A percentile compares a stretch with the other conserved stretches of the same genome.
Conservation (phyloP, 2,888 invertebrate species). For the Philopedon plagiatum region DNA sequence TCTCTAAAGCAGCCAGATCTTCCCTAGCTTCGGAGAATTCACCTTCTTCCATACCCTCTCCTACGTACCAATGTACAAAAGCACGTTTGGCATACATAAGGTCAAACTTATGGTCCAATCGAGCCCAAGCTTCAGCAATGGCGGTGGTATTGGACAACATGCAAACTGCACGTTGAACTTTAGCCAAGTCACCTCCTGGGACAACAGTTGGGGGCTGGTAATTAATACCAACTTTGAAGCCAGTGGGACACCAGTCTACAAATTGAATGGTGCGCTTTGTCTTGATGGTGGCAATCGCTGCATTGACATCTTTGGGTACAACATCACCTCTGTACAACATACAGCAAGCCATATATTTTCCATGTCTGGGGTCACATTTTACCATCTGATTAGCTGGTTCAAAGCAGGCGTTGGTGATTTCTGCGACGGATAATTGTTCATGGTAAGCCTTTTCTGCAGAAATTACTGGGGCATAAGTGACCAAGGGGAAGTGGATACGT, state of each 20-base stretch:
- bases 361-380: conserved; percentile 93
- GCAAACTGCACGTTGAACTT: conserved; percentile 97
- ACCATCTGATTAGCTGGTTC: conserved; percentile 98
- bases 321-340: conserved; percentile 83
- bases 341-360: conserved; percentile 96
- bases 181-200: conserved; percentile 95
- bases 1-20: conserved; percentile 85
- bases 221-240: conserved; percentile 89
- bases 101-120: conserved; percentile 96
- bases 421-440: conserved; percentile 91
- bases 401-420: conserved; percentile 96
- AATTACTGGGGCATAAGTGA: conserved; percentile 93
- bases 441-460: conserved; percentile 96
- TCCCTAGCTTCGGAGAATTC: conserved; percentile 92
- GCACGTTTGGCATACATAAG: conserved; percentile 97
- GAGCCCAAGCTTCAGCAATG: conserved; percentile 97
- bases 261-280: conserved; percentile 95
- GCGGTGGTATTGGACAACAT: conserved; percentile 98
- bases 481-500: conserved; percentile 95
- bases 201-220: conserved; percentile 96
- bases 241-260: conserved; percentile 92
- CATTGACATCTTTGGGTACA: conserved; percentile 95
- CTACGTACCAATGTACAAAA: conserved; percentile 96
- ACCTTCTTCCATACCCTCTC: conserved; percentile 90
- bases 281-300: conserved; percentile 96